Conservation (phyloP, 2,888 invertebrate species). For the Desoria tigrina region DNA sequence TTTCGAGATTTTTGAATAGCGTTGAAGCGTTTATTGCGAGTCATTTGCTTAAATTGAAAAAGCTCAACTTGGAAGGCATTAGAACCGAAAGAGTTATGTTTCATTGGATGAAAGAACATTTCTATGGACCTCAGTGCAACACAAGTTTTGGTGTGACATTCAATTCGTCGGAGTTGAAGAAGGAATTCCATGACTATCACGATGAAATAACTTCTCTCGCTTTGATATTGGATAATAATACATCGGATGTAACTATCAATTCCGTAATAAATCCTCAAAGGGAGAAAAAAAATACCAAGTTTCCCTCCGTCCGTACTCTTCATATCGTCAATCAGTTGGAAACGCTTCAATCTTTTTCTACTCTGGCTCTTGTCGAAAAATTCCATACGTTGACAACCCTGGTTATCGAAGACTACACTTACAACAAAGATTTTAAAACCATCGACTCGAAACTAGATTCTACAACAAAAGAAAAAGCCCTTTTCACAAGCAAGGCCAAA, state of each 20-base stretch:
- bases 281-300: background rate
- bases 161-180: background rate
- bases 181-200: conserved; percentile 4
- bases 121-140: background rate
- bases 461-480: background rate
- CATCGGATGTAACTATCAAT: background rate
- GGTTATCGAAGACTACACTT: conserved; percentile 9
- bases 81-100: background rate
- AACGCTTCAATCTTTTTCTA: background rate
- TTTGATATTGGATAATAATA: conserved; percentile 1
- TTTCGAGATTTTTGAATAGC: background rate
- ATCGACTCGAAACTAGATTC: background rate
- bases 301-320: background rate
- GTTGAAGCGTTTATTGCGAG: too few species aligned
- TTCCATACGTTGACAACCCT: conserved; percentile 5
- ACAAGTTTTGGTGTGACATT: conserved; percentile 11
- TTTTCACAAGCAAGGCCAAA: background rate
- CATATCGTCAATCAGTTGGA: conserved; percentile 16
- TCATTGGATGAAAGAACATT: background rate
- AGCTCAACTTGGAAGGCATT: background rate
- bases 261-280: background rate
- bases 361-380: background rate
- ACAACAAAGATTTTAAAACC: background rate
- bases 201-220: conserved; percentile 11
- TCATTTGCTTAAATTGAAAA: background rate